Evolutionary conservation across 2,797 vertebrate species (phyloP).

Genomic region (Tenualosa ilisha): DNA sequence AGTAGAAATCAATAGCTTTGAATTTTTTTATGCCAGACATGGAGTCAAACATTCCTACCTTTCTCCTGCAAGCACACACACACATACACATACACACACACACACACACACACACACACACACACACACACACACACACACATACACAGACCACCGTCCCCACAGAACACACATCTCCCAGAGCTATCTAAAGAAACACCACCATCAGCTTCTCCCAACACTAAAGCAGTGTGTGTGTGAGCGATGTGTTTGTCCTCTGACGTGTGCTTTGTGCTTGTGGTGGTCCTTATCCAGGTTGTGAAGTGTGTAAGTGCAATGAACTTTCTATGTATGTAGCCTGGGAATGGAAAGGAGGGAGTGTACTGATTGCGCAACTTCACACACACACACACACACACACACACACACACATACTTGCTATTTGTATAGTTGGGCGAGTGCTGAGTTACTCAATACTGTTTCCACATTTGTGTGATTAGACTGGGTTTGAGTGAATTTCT

Average conservation of each 20-base stretch:
- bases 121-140: neutral
- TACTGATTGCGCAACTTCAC: too few species aligned
- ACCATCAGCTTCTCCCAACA: too few species aligned
- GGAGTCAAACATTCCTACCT: too few species aligned
- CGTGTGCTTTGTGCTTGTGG: neutral
- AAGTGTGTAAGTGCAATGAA: neutral
- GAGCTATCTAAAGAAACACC: too few species aligned
- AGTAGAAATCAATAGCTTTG: neutral
- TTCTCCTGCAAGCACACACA: neutral
- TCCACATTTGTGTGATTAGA: conserved; percentile 3
- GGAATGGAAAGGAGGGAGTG: neutral
- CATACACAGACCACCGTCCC: too few species aligned
- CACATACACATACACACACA: neutral
- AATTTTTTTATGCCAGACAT: neutral
- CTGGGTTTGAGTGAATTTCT: neutral
- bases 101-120: neutral
- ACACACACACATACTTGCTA: too few species aligned
- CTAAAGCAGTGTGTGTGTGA: too few species aligned
- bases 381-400: too few species aligned
- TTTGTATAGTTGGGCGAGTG: neutral
- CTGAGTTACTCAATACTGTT: neutral
- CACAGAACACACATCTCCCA: too few species aligned
- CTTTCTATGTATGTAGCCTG: neutral
- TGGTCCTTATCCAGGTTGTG: neutral
- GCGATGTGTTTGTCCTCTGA: too few species aligned